Base-by-base conservation (phyloP, 2,888 invertebrate species). In the Drosophila infuscata region DNA sequence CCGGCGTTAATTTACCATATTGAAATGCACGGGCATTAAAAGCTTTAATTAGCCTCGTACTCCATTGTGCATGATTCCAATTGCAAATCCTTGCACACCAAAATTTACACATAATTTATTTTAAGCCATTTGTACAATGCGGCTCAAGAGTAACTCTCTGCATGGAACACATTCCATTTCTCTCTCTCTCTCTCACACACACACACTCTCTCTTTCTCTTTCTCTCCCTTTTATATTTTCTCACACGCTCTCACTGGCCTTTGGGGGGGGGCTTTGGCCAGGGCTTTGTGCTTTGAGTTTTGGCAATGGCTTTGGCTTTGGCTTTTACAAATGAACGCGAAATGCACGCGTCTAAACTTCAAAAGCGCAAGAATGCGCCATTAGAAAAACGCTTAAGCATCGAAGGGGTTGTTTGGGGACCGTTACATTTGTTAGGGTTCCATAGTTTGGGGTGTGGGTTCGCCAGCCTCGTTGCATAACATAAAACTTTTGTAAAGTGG, bases 331-430 rank as follows among this genome's bases (percentile, higher is more conserved):
- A 79, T 81, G 74, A 82, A 88, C 88, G 84, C 88, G 73, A 83
- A 75, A 79, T 81, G 88, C 83, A 85, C 88, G 81, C 88, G 71
- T 81, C 79, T 65, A 82, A 85, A 85, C 86, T 88, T 88, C 75
- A 85, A 88, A 85, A 86, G 76, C 70, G 74, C 82, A 79, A 51
- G 73, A 79, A 75, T 72, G 63, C 66, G 29, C 63, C 66, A 71
- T 79, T 79, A 71, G 71, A 41, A 71, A 52, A 61, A 51, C 66
- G 49, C 61, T 74, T 53, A 62, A 57, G 49, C 56, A 61, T 41
- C 51, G 61, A 51, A 41, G 30, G 51, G 60, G 32, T 46, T 54
- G 48, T 43, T 32, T 20, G 33, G 43, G 20, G 20, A 41, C 29
- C 29, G 32, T 32, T 41, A 9, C 20, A 8, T 30, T 30, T 60